Evolutionary conservation across 2,113 vertebrate species (phyloP).

Genomic region (Aspidoscelis tigris): DNA sequence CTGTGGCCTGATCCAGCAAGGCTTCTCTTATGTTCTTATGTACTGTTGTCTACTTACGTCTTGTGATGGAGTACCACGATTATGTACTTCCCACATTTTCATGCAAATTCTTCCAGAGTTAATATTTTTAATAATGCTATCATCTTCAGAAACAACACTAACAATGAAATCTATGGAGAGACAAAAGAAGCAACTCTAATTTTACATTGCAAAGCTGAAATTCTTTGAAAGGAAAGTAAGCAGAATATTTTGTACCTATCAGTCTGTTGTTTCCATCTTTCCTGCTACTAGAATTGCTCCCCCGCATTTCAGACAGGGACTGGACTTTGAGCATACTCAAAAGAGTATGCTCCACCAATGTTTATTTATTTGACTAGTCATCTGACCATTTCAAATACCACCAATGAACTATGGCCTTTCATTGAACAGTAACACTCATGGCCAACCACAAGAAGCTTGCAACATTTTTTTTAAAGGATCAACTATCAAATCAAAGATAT

Average conservation of each 20-base stretch:
- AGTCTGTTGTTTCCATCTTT: neutral
- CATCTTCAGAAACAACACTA: slow-evolving; percentile 88
- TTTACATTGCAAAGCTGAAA: slow-evolving; percentile 14
- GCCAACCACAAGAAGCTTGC: neutral
- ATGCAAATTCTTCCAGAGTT: slow-evolving; percentile 82
- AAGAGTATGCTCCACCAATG: too few relatives aligned
- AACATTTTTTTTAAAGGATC: neutral
- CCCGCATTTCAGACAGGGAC: neutral
- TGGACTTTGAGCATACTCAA: too few relatives aligned
- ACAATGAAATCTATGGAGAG: slow-evolving; percentile 85
- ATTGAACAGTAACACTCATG: neutral
- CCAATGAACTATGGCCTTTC: neutral
- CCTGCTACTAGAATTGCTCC: neutral
- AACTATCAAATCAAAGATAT: neutral
- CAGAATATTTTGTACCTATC: neutral
- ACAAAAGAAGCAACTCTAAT: slow-evolving; percentile 37
- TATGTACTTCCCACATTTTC: slow-evolving; percentile 82
- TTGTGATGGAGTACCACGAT: slow-evolving; percentile 53
- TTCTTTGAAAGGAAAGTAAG: too few relatives aligned
- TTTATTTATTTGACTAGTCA: too few relatives aligned
- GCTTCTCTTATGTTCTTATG: too few relatives aligned
- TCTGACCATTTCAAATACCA: neutral
- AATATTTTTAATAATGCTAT: slow-evolving; percentile 82
- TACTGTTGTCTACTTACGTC: slow-evolving; percentile 73
- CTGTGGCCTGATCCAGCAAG: too few relatives aligned